Base-by-base conservation (phyloP, 2,888 invertebrate species). In the Apamea anceps region DNA sequence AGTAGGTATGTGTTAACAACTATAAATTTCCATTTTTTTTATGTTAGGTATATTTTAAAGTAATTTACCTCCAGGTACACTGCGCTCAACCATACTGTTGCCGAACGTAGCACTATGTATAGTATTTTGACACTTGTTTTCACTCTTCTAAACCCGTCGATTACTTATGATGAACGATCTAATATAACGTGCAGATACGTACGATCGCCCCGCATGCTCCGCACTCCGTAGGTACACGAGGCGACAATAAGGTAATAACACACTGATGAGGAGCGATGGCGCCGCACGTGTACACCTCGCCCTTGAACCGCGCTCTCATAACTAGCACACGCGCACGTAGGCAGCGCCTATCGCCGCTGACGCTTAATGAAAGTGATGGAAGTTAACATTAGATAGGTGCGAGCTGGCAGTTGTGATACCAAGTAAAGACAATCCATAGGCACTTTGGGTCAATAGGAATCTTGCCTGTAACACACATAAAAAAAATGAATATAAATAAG, bases 271-370 rank as follows among this genome's bases (percentile, higher is more conserved):
- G 65, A 68, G 68, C 62, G 60, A 68, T 79, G 79, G 68, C 68
- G 57, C 45, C 57, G 73, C 82, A 77, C 87, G 86, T 86, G 87
- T 73, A 65, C 51, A 45, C 54, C 73, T 18, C 79, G 81, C 75
- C 86, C 86, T 86, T 86, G 86, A 86, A 75, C 86, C 67, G 54
- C 28, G 74, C 37, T 32, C 32, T 54, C 62, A 54, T 57, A 71
- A 66, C 42, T 60, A 48, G 60, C 71, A 12, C 79, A 15, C 32
- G n/a, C 82, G 25, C 68, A 48, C 32, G 37, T 48, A n/a, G n/a
- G 25, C 45, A 21, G 21, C 15, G 60, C 45, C 42, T 66, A 62
- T 62, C 60, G 21, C n/a, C 28, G 42, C n/a, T 18, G 37, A 67
- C 45, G 28, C 45, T 48, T 63, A n/a, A 75, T 65, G 80, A 72